Evolutionary conservation across 2,888 invertebrate genomes (phyloP).

Genomic region (Deilephila porcellus): DNA sequence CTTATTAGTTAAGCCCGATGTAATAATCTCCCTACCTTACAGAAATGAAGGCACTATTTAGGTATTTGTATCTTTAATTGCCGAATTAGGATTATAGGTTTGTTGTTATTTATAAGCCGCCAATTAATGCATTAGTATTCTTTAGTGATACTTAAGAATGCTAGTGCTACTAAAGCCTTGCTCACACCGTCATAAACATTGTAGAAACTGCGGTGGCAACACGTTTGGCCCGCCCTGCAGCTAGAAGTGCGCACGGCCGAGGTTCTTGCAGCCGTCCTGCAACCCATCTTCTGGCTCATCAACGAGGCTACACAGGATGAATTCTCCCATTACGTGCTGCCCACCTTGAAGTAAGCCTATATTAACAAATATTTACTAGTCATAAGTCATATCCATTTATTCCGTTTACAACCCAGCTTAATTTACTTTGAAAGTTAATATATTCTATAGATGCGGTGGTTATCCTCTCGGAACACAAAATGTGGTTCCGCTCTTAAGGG

Average conservation of each 20-base stretch:
- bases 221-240: constrained; percentile 95
- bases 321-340: constrained; percentile 92
- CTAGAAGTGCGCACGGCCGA: constrained; percentile 94
- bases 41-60: too few relatives aligned
- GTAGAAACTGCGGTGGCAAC: constrained; percentile 98
- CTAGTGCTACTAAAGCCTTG: not conserved
- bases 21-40: too few relatives aligned
- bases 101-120: too few relatives aligned
- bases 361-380: not conserved
- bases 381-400: not conserved
- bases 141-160: too few relatives aligned
- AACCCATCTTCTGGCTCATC: constrained; percentile 92
- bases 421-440: not conserved
- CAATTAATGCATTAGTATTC: too few relatives aligned
- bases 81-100: too few relatives aligned
- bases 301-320: constrained; percentile 91
- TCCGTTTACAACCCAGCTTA: too few relatives aligned
- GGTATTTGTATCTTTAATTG: too few relatives aligned
- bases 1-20: too few relatives aligned
- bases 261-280: constrained; percentile 93
- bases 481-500: too few relatives aligned
- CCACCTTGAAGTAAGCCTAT: constrained; percentile 91
- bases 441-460: not conserved
- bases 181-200: constrained; percentile 39
- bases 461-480: too few relatives aligned